Percentiles rank a stretch among this genome's conserved stretches.
phyloP scores from a whole-genome alignment of 2,113 vertebrate genomes.

The Thamnophis sirtalis region DNA sequence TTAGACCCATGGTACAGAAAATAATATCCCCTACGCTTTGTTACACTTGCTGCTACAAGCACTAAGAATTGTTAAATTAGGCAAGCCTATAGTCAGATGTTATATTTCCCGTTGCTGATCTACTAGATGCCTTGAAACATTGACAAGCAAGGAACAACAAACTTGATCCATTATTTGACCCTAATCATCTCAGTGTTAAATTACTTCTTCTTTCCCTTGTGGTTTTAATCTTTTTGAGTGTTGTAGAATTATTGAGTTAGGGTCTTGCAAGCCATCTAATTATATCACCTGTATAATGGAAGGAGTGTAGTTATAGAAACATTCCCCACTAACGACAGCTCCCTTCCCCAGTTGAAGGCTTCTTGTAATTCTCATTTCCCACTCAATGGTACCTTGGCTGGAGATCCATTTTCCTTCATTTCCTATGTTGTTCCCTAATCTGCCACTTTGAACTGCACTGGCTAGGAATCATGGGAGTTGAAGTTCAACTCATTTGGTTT shows the following conservation, averaged over 20 bases:
- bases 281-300: not conserved
- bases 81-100: not conserved
- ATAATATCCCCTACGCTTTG: not conserved
- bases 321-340: not conserved
- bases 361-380: not conserved
- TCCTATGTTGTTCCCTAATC: not conserved
- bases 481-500: not conserved
- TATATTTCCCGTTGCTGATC: not conserved
- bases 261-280: not conserved
- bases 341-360: not conserved
- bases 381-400: not conserved
- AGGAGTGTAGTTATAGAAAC: not conserved
- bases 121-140: not conserved
- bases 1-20: not conserved
- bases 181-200: not conserved
- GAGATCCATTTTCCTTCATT: not conserved
- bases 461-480: not conserved
- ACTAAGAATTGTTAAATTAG: not conserved
- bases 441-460: not conserved
- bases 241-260: not conserved
- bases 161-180: not conserved
- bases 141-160: not conserved
- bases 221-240: not conserved
- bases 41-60: not conserved
- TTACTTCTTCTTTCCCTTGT: not conserved